Evolutionary conservation across 2,113 vertebrate genomes (phyloP).

Genomic region (Dromiciops gliroides): DNA sequence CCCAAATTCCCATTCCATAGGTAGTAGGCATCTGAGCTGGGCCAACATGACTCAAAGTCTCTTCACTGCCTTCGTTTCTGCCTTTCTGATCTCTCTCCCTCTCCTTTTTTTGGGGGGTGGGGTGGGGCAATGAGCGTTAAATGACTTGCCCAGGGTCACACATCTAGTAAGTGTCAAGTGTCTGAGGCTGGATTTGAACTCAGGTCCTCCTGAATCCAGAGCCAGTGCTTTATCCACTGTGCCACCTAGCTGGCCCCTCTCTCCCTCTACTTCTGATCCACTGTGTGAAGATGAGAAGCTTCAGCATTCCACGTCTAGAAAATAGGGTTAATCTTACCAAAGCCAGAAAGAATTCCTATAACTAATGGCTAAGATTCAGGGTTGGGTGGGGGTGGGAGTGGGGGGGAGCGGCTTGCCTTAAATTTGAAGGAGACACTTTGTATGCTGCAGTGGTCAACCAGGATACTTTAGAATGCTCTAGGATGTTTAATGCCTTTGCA

Average conservation of each 20-base stretch:
- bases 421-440: neutral
- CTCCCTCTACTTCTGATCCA: neutral
- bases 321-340: neutral
- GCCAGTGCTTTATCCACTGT: no score
- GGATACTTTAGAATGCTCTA: neutral
- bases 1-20: neutral
- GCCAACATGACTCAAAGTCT: neutral
- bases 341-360: neutral
- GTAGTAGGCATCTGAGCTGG: neutral
- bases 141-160: no score
- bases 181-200: no score
- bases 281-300: neutral
- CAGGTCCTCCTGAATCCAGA: no score
- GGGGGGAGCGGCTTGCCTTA: neutral
- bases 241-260: no score
- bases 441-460: neutral
- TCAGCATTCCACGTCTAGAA: neutral
- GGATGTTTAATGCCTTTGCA: neutral
- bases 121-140: no score
- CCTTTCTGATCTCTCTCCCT: neutral
- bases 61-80: neutral
- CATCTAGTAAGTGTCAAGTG: no score
- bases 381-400: neutral
- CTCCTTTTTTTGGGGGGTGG: no score
- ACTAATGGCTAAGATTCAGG: neutral